These are phyloP conservation scores for Nannobrachium achirus DNA, from an alignment of 2,113 vertebrate genomes.

Conservation along the genomic window DNA sequence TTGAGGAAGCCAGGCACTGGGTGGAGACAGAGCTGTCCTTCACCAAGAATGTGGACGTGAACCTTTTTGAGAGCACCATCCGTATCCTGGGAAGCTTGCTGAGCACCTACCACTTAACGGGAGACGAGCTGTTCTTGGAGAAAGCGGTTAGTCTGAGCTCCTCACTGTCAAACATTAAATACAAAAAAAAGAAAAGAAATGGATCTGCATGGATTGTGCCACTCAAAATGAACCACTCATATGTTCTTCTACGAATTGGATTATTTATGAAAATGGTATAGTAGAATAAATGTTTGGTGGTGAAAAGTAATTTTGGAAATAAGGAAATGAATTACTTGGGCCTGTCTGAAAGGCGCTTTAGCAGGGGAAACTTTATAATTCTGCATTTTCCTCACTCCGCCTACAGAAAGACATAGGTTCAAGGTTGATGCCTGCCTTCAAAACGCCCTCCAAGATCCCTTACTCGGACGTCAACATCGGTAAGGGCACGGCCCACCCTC, in stretches of 20 bases:
- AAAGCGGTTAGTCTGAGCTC: slow-evolving; percentile 88
- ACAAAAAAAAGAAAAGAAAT: too few species aligned
- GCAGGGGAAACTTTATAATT: background rate
- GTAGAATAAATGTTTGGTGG: too few species aligned
- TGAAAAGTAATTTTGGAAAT: too few species aligned
- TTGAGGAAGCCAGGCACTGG: slow-evolving; percentile 90
- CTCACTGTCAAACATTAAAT: background rate
- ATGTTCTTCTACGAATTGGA: too few species aligned
- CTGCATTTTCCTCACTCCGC: background rate
- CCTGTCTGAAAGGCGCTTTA: too few species aligned
- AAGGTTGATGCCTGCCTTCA: slow-evolving; percentile 94
- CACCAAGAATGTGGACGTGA: slow-evolving; percentile 92
- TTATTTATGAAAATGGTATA: too few species aligned
- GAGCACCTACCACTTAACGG: slow-evolving; percentile 90
- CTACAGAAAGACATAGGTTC: slow-evolving; percentile 90
- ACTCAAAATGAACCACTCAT: too few species aligned
- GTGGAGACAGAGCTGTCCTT: slow-evolving; percentile 85
- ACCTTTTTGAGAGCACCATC: slow-evolving; percentile 97
- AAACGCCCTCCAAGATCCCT: slow-evolving; percentile 92
- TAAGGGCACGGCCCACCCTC: slow-evolving; percentile 90
- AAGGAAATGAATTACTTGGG: too few species aligned
- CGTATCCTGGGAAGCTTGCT: slow-evolving; percentile 92
- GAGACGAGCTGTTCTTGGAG: slow-evolving; percentile 88
- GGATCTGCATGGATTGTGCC: too few species aligned
- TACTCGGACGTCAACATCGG: slow-evolving; percentile 97